Evolutionary conservation across 2,888 invertebrate genomes (phyloP).

Genomic region (Lasioglossum calceatum): DNA sequence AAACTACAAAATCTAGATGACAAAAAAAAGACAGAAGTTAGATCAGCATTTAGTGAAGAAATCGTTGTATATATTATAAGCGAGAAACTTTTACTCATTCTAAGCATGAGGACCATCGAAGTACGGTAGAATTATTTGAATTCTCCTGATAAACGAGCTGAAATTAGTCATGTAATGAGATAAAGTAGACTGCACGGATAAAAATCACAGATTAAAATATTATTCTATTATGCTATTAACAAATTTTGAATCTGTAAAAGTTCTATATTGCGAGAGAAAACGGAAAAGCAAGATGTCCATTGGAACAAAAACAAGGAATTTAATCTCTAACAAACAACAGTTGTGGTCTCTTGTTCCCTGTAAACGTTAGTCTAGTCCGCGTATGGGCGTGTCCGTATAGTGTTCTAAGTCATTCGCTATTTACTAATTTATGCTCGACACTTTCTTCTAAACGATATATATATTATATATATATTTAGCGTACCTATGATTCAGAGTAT

Average conservation of each 20-base stretch:
- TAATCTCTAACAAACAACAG: constrained; percentile 25
- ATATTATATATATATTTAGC: not conserved
- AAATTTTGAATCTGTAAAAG: constrained; percentile 38
- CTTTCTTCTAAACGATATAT: constrained; percentile 18
- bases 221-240: constrained; percentile 34
- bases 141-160: constrained; percentile 37
- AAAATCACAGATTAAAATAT: constrained; percentile 26
- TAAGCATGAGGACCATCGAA: constrained; percentile 67
- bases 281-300: constrained; percentile 4
- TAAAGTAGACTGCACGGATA: constrained; percentile 47
- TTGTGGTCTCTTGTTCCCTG: constrained; percentile 44
- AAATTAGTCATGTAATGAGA: constrained; percentile 44
- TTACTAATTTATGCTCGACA: constrained; percentile 49
- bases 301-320: constrained; percentile 30
- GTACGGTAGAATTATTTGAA: constrained; percentile 59
- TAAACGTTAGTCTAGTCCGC: constrained; percentile 75
- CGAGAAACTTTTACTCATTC: constrained; percentile 51
- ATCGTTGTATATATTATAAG: constrained; percentile 42
- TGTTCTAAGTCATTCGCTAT: constrained; percentile 71
- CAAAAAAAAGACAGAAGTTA: constrained; percentile 29
- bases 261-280: constrained; percentile 14
- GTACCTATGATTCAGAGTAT: constrained; percentile 7
- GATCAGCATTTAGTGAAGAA: constrained; percentile 42
- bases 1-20: constrained; percentile 43
- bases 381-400: constrained; percentile 67